Evolutionary conservation across 2,113 vertebrate genomes (phyloP).

Genomic region (Neolamprologus ventralis): DNA sequence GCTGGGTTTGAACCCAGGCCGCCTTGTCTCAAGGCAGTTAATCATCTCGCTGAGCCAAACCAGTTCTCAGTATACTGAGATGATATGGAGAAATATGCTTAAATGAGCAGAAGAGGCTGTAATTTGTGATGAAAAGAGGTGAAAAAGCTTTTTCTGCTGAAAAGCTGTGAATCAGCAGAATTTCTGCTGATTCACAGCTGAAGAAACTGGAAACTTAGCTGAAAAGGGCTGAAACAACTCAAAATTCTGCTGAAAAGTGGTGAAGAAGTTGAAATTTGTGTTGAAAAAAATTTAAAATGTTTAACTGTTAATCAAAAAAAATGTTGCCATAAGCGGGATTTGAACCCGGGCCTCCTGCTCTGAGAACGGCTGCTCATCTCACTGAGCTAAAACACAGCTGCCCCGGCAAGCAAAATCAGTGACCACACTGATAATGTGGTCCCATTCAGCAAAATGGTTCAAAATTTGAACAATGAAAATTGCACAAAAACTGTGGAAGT

Average conservation of each 20-base stretch:
- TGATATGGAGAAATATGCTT: neutral
- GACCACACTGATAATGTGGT: neutral
- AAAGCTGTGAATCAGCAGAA: neutral
- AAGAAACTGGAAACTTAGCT: rapidly evolving
- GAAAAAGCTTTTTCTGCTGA: neutral
- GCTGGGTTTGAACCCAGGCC: rapidly evolving
- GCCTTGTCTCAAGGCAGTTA: neutral
- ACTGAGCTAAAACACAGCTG: rapidly evolving
- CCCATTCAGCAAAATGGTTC: neutral
- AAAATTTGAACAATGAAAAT: neutral
- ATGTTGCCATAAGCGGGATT: neutral
- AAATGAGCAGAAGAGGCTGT: neutral
- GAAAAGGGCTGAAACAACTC: neutral
- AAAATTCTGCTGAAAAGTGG: neutral
- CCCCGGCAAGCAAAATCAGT: rapidly evolving
- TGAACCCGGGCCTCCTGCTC: rapidly evolving
- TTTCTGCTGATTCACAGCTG: neutral
- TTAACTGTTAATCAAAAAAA: neutral
- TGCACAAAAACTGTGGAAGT: neutral
- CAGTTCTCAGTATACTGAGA: neutral
- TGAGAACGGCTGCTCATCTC: neutral
- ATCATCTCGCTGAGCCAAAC: rapidly evolving
- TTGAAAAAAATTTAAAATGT: neutral
- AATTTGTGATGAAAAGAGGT: neutral
- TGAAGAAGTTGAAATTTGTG: neutral